Evolutionary conservation across 2,113 vertebrate species (phyloP).

Genomic region (Dolichotis patagonum): DNA sequence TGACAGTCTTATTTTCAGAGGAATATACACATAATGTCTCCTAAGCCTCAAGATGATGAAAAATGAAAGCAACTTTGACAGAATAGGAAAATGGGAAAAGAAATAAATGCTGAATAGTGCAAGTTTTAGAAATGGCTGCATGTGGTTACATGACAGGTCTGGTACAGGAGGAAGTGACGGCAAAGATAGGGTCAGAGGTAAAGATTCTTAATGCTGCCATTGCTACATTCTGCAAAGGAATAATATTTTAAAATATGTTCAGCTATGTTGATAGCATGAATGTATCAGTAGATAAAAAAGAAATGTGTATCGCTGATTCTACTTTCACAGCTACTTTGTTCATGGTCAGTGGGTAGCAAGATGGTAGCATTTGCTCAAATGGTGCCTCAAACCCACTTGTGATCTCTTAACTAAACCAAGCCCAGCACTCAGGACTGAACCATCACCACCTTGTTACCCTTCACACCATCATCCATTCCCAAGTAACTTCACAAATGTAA

Average conservation of each 20-base stretch:
- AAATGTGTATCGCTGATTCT: background rate
- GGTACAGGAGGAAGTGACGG: rapidly evolving
- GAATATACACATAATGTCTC: background rate
- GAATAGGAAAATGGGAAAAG: background rate
- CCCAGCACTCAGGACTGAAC: rapidly evolving
- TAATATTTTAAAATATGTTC: background rate
- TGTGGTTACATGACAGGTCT: too few species aligned
- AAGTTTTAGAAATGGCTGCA: background rate
- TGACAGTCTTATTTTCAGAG: background rate
- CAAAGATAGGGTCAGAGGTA: background rate
- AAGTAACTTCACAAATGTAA: background rate
- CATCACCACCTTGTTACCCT: rapidly evolving
- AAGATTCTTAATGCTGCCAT: background rate
- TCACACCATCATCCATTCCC: background rate
- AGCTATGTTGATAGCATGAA: background rate
- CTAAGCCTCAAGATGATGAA: background rate
- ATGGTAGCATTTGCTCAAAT: background rate
- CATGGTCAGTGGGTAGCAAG: background rate
- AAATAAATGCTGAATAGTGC: background rate
- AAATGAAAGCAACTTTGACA: background rate
- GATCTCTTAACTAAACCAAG: background rate
- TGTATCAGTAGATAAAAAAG: background rate
- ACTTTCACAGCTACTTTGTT: background rate
- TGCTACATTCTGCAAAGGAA: background rate
- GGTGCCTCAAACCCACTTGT: background rate